phyloP scores from a whole-genome alignment of 2,797 vertebrate genomes.

The Manis pentadactyla region DNA sequence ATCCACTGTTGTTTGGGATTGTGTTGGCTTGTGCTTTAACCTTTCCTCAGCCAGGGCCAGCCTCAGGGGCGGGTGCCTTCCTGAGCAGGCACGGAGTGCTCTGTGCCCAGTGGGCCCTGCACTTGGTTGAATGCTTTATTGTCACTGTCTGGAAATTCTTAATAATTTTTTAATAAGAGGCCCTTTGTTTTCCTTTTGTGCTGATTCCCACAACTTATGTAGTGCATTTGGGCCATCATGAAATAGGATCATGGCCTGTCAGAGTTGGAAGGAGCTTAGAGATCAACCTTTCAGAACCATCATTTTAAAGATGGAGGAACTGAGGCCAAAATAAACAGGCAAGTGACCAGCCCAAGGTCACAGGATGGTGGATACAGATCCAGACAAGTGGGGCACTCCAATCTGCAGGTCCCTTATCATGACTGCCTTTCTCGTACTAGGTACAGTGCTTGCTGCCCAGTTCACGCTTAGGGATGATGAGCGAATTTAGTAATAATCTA shows the following conservation, averaged over 20 bases:
- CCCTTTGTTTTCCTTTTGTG: not conserved
- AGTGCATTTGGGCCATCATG: not conserved
- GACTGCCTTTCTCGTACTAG: no score
- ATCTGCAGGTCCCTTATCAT: accelerated
- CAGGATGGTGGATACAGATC: accelerated
- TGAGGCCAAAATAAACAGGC: not conserved
- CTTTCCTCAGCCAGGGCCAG: not conserved
- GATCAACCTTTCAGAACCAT: not conserved
- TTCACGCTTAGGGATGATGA: not conserved
- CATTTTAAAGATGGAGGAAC: not conserved
- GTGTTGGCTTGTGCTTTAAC: not conserved
- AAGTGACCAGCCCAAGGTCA: not conserved
- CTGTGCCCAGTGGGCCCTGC: accelerated
- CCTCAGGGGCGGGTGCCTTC: accelerated
- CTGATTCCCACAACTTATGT: accelerated
- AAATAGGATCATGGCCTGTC: not conserved
- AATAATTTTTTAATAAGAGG: not conserved
- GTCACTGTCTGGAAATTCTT: not conserved
- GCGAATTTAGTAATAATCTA: not conserved
- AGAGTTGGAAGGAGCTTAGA: not conserved
- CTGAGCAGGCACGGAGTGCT: accelerated
- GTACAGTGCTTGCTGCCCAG: not conserved
- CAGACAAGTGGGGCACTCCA: accelerated
- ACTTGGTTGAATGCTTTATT: not conserved
- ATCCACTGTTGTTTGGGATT: not conserved